Evolutionary conservation across 2,113 vertebrate species (phyloP), one percentile per base, ranked within the genome.

Genomic region (Microcebus ravelobensis): DNA sequence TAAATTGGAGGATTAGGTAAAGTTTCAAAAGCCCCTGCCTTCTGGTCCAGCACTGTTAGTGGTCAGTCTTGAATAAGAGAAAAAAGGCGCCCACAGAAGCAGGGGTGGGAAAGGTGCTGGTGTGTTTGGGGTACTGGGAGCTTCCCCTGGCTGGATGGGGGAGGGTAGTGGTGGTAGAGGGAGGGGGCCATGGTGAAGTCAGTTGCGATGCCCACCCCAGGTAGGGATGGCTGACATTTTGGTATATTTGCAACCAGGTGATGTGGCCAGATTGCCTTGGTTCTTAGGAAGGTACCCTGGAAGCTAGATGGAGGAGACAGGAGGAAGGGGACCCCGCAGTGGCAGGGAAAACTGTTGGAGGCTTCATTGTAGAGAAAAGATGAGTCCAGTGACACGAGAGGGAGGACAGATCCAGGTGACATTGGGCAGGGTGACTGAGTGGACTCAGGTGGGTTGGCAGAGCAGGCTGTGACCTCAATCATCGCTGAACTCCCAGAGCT

Each of bases 91-190:
- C 10, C 5, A 65, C 23, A 15, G 13, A 77, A 5, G 61, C 4
- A 18, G 0, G 29, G 18, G 45, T 3, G 6, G 20, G 11, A 27
- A 36, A 73, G 31, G 15, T 55, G 2, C 31, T 3, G 3, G 36
- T 7, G 1, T 29, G 25, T 71, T 67, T 5, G 55, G 39, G 68
- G 45, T 65, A 5, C 12, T 52, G 76, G 27, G 73, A 27, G 17
- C 42, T 39, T 42, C 48, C 31, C 5, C 0, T 6, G 36, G 1
- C 42, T 20, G 55, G 57, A 7, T 11, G 45, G 45, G 34, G 21
- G 29, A 71, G 14, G 42, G 25, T 18, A 61, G 29, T 8, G 1
- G 11, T 15, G 48, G 21, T 15, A 13, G 31, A 74, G 50, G 18
- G n/a, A 5, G 15, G 25, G 2, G 29, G 14, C 39, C 13, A 3